These are phyloP conservation scores for Ptychochromis oligacanthus DNA, from an alignment of 2,113 vertebrate genomes.

Conservation along the genomic window DNA sequence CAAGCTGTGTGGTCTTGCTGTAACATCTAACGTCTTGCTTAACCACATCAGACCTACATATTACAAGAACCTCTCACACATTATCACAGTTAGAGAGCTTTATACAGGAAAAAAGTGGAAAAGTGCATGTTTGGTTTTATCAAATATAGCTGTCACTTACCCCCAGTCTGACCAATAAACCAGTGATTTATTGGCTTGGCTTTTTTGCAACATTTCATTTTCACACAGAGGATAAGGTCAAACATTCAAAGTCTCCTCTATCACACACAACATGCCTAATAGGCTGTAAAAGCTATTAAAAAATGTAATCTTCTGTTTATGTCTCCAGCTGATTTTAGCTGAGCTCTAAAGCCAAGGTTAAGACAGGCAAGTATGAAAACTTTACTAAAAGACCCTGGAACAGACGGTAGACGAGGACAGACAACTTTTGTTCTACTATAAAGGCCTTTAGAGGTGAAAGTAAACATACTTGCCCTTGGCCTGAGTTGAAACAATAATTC, in stretches of 20 bases:
- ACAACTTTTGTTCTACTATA: slow-evolving; percentile 10
- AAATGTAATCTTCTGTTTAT: slow-evolving; percentile 8
- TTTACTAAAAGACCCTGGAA: background rate
- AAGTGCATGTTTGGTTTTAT: background rate
- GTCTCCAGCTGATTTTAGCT: background rate
- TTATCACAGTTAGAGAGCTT: too few relatives aligned
- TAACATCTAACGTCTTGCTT: background rate
- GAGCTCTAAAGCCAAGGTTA: slow-evolving; percentile 8
- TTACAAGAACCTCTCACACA: too few relatives aligned
- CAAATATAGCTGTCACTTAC: background rate
- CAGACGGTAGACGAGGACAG: background rate
- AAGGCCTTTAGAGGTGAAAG: slow-evolving; percentile 1
- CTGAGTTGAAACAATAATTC: slow-evolving; percentile 45
- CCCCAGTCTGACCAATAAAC: background rate
- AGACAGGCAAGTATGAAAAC: slow-evolving; percentile 6
- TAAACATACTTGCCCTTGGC: slow-evolving; percentile 27
- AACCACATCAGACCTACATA: background rate
- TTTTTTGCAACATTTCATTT: slow-evolving; percentile 8
- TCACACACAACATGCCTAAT: slow-evolving; percentile 1
- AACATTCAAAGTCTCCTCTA: slow-evolving; percentile 3
- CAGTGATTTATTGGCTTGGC: slow-evolving; percentile 3
- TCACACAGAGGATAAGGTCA: slow-evolving; percentile 28
- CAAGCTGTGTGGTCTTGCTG: background rate
- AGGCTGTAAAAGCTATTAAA: background rate
- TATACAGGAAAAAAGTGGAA: too few relatives aligned